Percentiles rank a stretch among this genome's conserved stretches.
phyloP scores from a whole-genome alignment of 1,140 invertebrate genomes.

The Drosophila parvula region DNA sequence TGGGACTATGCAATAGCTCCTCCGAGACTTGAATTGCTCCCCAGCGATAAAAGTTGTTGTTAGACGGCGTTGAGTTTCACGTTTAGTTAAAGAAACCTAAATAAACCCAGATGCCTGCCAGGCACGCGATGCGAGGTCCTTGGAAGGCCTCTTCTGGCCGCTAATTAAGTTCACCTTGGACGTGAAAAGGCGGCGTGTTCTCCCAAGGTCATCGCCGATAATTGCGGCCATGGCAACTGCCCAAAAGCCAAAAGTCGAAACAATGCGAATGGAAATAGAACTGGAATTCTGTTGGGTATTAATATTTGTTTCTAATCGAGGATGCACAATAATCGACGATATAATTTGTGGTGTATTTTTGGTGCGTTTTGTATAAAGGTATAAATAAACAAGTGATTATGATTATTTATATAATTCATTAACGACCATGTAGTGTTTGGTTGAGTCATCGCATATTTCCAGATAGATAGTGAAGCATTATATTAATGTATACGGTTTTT shows the following conservation, averaged over 20 bases:
- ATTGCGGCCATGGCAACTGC: conserved; percentile 42
- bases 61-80: conserved; percentile 52
- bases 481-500: no score
- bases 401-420: neutral
- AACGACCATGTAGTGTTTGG: no score
- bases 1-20: conserved; percentile 10
- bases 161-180: conserved; percentile 74
- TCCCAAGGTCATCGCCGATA: conserved; percentile 73
- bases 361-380: neutral
- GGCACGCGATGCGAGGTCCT: conserved; percentile 69
- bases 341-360: neutral
- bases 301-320: conserved; percentile 10
- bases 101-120: conserved; percentile 40
- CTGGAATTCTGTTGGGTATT: conserved; percentile 9
- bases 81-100: conserved; percentile 5
- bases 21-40: conserved; percentile 3
- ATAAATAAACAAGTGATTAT: neutral
- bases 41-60: conserved; percentile 8
- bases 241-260: conserved; percentile 38
- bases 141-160: conserved; percentile 42
- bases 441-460: neutral
- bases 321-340: conserved; percentile 11
- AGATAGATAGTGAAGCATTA: neutral
- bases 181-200: conserved; percentile 43
- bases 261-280: conserved; percentile 31